phyloP scores from a whole-genome alignment of 2,888 invertebrate species.

The Alitta virens region DNA sequence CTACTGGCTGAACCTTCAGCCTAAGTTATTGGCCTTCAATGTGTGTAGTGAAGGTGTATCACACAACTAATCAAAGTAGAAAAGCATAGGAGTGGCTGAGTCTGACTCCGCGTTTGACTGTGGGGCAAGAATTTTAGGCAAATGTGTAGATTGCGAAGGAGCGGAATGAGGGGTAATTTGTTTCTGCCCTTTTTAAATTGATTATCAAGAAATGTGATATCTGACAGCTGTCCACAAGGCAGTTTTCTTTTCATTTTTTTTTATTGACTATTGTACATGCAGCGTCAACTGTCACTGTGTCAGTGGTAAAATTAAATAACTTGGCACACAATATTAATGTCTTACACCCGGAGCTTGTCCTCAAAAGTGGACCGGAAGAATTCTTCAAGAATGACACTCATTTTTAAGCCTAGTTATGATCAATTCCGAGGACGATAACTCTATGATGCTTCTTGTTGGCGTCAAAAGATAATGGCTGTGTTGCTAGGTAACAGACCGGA shows the following conservation, averaged over 20 bases:
- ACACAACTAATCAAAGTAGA: too few relatives aligned
- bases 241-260: too few relatives aligned
- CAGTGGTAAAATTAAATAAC: not conserved
- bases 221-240: too few relatives aligned
- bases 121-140: too few relatives aligned
- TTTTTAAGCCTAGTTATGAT: conserved; percentile 25
- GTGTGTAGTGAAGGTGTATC: too few relatives aligned
- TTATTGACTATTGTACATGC: not conserved
- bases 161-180: too few relatives aligned
- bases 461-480: conserved; percentile 15
- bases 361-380: conserved; percentile 55
- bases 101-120: too few relatives aligned
- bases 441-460: not conserved
- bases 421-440: not conserved
- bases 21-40: too few relatives aligned
- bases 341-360: conserved; percentile 57
- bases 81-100: too few relatives aligned
- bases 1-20: not conserved
- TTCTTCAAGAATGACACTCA: conserved; percentile 54
- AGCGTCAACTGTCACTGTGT: not conserved
- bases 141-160: too few relatives aligned
- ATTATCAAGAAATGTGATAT: too few relatives aligned
- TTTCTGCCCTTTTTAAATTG: too few relatives aligned
- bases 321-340: not conserved
- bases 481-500: conserved; percentile 10